Percentiles rank a stretch among this genome's conserved stretches.
phyloP scores from a whole-genome alignment of 2,797 vertebrate species.

The Furcifer pardalis region DNA sequence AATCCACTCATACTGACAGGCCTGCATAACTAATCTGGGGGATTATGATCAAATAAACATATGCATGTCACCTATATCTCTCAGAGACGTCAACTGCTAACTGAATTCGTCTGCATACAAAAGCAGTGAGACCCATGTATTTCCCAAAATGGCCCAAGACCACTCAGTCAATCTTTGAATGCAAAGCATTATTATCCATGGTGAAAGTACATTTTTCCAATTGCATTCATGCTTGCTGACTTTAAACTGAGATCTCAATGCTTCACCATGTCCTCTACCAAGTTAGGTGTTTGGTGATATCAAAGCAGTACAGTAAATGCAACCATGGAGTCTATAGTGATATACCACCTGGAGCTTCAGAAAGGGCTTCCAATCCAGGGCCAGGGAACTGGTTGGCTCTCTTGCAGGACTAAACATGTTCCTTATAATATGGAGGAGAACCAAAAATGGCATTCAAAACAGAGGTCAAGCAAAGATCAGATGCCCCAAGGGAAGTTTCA shows the following conservation, averaged over 20 bases:
- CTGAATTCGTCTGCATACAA: conserved; percentile 10
- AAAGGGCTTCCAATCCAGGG: background rate
- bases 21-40: conserved; percentile 16
- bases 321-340: background rate
- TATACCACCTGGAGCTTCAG: background rate
- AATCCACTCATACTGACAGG: conserved; percentile 46
- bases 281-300: background rate
- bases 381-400: background rate
- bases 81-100: conserved; percentile 35
- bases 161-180: too few relatives aligned
- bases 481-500: background rate
- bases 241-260: background rate
- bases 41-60: conserved; percentile 48
- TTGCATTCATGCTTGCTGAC: background rate
- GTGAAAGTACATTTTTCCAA: background rate
- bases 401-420: background rate
- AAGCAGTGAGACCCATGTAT: background rate
- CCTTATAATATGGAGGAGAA: background rate
- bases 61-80: conserved; percentile 42
- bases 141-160: background rate
- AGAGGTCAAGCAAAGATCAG: background rate
- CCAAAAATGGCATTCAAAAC: background rate
- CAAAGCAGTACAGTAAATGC: background rate
- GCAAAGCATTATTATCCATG: background rate
- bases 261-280: background rate